Evolutionary conservation across 2,113 vertebrate species (phyloP).

Genomic region (Tragelaphus scriptus): DNA sequence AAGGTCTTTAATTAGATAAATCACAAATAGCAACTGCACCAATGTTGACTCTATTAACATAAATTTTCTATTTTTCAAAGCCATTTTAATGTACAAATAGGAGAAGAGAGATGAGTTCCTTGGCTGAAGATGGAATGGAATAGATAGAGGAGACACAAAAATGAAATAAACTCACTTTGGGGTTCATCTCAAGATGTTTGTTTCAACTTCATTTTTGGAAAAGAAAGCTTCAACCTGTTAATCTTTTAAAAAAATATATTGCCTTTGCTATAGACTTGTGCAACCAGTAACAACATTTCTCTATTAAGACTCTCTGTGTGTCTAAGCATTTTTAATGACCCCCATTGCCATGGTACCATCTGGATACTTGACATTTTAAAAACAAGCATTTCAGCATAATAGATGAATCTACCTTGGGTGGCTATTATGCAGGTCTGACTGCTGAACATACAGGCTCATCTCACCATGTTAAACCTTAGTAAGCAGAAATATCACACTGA

Average conservation of each 20-base stretch:
- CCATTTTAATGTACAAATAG: neutral
- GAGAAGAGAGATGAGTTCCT: rapidly evolving
- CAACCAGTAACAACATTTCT: conserved; percentile 15
- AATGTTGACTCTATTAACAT: neutral
- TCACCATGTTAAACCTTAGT: neutral
- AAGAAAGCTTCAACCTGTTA: neutral
- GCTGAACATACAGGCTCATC: neutral
- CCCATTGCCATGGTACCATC: conserved; percentile 19
- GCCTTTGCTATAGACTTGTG: neutral
- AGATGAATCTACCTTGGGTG: conserved; percentile 37
- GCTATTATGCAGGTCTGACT: neutral
- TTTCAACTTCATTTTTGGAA: neutral
- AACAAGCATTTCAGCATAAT: conserved; percentile 59
- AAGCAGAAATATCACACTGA: conserved; percentile 19
- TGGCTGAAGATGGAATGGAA: neutral
- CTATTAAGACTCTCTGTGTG: conserved; percentile 33
- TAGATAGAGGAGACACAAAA: neutral
- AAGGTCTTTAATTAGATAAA: neutral
- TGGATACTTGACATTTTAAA: conserved; percentile 61
- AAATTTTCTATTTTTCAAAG: neutral
- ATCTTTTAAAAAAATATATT: neutral
- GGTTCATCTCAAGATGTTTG: neutral
- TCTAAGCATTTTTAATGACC: conserved; percentile 56
- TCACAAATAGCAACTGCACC: neutral
- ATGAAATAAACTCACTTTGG: neutral